Evolutionary conservation across 2,113 vertebrate species (phyloP).

Genomic region (Paramisgurnus dabryanus): DNA sequence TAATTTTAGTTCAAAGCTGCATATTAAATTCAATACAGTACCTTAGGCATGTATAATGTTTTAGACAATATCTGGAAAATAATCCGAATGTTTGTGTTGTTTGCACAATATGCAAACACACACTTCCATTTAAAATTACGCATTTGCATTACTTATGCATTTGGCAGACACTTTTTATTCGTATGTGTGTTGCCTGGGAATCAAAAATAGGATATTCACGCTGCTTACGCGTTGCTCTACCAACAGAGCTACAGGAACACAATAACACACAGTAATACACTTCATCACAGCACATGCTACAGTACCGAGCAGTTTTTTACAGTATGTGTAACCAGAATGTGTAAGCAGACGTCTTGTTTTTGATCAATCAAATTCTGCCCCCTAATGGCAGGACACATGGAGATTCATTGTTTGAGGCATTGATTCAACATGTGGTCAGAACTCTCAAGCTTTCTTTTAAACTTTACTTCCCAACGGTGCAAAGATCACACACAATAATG

Average conservation of each 20-base stretch:
- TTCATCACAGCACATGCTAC: not conserved
- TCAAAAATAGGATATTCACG: too few relatives aligned
- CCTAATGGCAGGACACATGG: conserved; percentile 19
- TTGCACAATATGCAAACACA: not conserved
- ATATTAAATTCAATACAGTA: not conserved
- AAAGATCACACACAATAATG: not conserved
- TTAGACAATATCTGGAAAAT: not conserved
- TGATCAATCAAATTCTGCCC: conserved; percentile 39
- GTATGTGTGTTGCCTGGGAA: too few relatives aligned
- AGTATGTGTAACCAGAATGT: not conserved
- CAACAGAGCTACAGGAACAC: too few relatives aligned
- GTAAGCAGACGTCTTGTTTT: not conserved
- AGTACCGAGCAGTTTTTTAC: not conserved
- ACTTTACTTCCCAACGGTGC: not conserved
- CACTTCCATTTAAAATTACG: too few relatives aligned
- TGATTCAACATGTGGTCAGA: not conserved
- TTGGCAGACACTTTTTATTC: too few relatives aligned
- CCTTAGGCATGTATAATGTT: not conserved
- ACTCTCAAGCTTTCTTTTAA: not conserved
- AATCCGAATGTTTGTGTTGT: not conserved
- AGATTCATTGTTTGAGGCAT: not conserved
- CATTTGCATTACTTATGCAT: too few relatives aligned
- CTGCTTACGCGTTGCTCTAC: too few relatives aligned
- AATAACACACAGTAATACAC: too few relatives aligned
- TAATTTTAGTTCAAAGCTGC: not conserved